phyloP scores from a whole-genome alignment of 2,113 vertebrate genomes.

The Notarius quadriscutis region DNA sequence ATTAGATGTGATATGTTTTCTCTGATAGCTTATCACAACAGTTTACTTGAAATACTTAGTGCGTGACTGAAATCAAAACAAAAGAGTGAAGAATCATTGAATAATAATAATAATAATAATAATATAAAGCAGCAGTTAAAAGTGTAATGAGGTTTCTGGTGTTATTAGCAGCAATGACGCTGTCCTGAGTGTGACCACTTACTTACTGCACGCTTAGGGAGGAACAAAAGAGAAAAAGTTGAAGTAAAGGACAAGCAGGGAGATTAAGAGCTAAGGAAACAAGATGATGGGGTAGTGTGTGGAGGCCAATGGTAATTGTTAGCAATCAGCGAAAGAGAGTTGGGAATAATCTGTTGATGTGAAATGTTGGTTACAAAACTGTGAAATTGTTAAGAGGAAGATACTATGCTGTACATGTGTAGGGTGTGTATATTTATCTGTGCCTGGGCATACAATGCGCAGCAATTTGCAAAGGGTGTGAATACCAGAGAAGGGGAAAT shows the following conservation, averaged over 20 bases:
- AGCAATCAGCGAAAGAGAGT: neutral
- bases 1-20: conserved; percentile 75
- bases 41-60: conserved; percentile 56
- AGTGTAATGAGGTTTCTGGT: neutral
- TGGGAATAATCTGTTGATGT: neutral
- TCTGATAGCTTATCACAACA: conserved; percentile 60
- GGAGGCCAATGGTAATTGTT: neutral
- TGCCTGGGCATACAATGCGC: conserved; percentile 38
- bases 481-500: neutral
- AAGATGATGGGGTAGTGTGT: neutral
- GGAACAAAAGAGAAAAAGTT: neutral
- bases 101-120: conserved; percentile 20
- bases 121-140: conserved; percentile 28
- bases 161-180: neutral
- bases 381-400: neutral
- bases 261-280: too few species aligned
- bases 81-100: conserved; percentile 58
- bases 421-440: conserved; percentile 37
- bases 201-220: neutral
- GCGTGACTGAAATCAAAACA: conserved; percentile 68
- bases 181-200: neutral
- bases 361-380: neutral
- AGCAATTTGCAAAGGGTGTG: neutral
- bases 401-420: neutral
- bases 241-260: neutral